Conservation (phyloP, 1,140 invertebrate genomes). For the Drosophila biarmipes region DNA sequence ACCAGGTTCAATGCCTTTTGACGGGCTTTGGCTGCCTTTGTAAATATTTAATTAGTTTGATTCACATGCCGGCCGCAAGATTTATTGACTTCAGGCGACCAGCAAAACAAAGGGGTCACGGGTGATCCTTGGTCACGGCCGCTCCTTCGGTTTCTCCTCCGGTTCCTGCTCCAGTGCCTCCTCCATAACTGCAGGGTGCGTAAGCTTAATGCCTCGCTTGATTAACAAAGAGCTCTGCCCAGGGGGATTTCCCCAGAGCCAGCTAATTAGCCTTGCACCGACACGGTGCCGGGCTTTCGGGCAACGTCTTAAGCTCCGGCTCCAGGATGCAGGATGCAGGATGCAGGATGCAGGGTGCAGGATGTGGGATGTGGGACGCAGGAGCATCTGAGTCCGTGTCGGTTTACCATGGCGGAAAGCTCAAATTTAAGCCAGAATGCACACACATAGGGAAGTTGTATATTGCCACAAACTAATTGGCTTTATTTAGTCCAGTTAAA, state of each 20-base stretch:
- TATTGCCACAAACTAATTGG: conserved; percentile 7
- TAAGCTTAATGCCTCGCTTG: conserved; percentile 10
- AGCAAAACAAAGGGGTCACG: conserved; percentile 1
- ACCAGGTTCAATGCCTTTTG: conserved; percentile 26
- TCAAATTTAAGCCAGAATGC: conserved; percentile 11
- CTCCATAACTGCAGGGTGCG: conserved; percentile 1
- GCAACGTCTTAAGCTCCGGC: conserved; percentile 14
- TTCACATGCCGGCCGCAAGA: conserved; percentile 57
- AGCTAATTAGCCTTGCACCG: conserved; percentile 39
- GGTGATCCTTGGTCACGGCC: conserved; percentile 2
- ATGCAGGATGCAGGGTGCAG: not conserved
- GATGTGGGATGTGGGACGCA: not conserved
- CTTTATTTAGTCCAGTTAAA: not conserved
- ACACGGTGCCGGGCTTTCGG: conserved; percentile 20
- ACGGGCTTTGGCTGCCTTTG: conserved; percentile 40
- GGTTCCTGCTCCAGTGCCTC: not conserved
- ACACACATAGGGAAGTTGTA: not conserved
- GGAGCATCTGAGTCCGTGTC: conserved; percentile 21
- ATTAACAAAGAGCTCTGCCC: conserved; percentile 31
- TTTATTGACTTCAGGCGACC: conserved; percentile 45
- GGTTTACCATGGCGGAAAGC: conserved; percentile 3
- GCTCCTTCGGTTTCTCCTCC: not conserved
- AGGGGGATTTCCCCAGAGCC: not conserved
- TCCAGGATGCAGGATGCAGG: conserved; percentile 10
- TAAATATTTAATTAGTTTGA: conserved; percentile 78